Percentiles rank a stretch among this genome's conserved stretches.
Conservation (phyloP, 2,113 vertebrate species). For the Micronisus gabar region DNA sequence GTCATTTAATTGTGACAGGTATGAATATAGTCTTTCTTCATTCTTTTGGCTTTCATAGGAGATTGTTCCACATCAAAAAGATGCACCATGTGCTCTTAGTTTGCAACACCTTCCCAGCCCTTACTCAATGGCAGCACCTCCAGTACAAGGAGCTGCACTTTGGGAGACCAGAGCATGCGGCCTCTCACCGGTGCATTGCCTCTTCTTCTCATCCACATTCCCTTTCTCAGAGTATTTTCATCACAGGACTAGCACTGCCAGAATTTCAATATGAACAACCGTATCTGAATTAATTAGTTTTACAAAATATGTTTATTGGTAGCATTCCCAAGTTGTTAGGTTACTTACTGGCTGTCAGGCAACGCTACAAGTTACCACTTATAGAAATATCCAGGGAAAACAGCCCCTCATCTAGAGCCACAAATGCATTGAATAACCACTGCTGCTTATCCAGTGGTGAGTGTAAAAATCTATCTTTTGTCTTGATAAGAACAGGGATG, state of each 20-base stretch:
- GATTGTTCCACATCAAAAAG: neutral
- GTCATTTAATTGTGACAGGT: neutral
- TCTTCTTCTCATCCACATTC: neutral
- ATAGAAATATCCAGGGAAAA: neutral
- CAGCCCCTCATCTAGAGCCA: neutral
- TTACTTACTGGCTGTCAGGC: neutral
- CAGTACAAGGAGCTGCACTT: rapidly evolving
- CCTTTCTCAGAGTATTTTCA: neutral
- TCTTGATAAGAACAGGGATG: neutral
- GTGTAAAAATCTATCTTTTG: neutral
- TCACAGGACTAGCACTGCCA: neutral
- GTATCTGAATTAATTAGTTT: neutral
- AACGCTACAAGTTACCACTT: neutral
- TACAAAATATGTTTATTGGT: neutral
- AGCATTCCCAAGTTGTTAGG: neutral
- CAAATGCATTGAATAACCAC: neutral
- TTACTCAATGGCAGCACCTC: neutral
- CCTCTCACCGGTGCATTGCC: rapidly evolving
- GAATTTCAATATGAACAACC: neutral
- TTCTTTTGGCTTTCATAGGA: neutral
- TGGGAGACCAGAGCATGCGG: rapidly evolving
- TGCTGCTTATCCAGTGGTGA: neutral
- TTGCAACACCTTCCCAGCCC: neutral
- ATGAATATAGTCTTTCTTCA: neutral
- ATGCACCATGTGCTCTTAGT: neutral